Conservation (phyloP, 2,888 invertebrate species). For the Hedya salicella region DNA sequence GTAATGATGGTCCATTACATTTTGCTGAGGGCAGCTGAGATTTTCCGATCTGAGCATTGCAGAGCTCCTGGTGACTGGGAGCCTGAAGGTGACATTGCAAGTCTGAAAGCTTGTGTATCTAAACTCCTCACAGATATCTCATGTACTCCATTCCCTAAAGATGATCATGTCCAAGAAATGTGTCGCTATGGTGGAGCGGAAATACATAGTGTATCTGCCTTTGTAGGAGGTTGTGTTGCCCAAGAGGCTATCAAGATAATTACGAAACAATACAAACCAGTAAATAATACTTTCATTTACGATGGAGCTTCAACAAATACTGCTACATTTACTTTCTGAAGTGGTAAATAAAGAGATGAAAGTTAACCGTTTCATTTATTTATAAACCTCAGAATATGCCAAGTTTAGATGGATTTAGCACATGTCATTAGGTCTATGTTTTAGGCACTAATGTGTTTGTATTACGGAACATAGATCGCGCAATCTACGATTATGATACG, state of each 20-base stretch:
- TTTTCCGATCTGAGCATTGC: conserved; percentile 94
- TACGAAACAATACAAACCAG: conserved; percentile 97
- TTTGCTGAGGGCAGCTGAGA: conserved; percentile 94
- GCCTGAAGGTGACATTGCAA: conserved; percentile 95
- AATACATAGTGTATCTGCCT: conserved; percentile 96
- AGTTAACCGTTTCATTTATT: not conserved
- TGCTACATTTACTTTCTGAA: conserved; percentile 91
- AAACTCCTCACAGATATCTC: conserved; percentile 95
- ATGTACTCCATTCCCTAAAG: conserved; percentile 90
- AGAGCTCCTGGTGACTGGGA: conserved; percentile 95
- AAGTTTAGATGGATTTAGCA: too few species aligned
- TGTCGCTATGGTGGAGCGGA: conserved; percentile 98
- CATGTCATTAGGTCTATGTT: too few species aligned
- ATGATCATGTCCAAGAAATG: conserved; percentile 97
- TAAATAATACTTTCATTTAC: conserved; percentile 97
- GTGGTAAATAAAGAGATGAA: conserved; percentile 18
- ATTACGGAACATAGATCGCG: not conserved
- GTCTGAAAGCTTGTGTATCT: conserved; percentile 89
- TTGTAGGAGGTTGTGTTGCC: conserved; percentile 95
- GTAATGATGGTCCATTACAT: conserved; percentile 96
- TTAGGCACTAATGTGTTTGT: too few species aligned
- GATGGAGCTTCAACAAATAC: conserved; percentile 96
- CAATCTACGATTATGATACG: conserved; percentile 34
- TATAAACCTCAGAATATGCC: conserved; percentile 44
- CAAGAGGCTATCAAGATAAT: conserved; percentile 98